Conservation (phyloP, 2,113 vertebrate genomes). For the Felis chaus region DNA sequence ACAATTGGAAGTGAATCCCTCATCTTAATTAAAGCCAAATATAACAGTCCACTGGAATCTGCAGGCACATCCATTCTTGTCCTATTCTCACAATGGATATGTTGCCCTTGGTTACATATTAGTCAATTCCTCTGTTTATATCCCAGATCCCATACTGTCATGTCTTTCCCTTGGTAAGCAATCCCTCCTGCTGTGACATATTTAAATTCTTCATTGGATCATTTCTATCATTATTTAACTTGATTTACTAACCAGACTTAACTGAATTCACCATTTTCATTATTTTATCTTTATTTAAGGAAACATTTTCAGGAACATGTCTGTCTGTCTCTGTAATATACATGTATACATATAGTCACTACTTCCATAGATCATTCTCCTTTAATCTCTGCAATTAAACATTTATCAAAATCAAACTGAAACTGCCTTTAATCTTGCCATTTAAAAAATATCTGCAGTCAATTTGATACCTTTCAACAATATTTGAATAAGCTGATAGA, state of each 20-base stretch:
- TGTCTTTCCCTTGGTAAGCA: background rate
- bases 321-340: background rate
- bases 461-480: background rate
- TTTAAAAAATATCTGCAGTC: background rate
- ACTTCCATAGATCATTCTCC: background rate
- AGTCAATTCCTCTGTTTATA: background rate
- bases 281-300: background rate
- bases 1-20: background rate
- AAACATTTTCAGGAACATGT: background rate
- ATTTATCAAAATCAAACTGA: background rate
- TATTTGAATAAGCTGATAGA: background rate
- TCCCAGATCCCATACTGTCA: background rate
- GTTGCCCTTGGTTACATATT: background rate
- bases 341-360: background rate
- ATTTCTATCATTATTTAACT: background rate
- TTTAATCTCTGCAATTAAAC: background rate
- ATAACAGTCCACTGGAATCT: background rate
- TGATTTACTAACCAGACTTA: background rate
- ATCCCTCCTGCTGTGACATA: background rate
- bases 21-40: background rate
- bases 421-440: background rate
- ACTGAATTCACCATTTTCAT: background rate
- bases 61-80: background rate
- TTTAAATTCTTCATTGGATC: background rate
- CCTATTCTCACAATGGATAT: background rate